phyloP scores from a whole-genome alignment of 2,797 vertebrate genomes.

The Remorina albescens region DNA sequence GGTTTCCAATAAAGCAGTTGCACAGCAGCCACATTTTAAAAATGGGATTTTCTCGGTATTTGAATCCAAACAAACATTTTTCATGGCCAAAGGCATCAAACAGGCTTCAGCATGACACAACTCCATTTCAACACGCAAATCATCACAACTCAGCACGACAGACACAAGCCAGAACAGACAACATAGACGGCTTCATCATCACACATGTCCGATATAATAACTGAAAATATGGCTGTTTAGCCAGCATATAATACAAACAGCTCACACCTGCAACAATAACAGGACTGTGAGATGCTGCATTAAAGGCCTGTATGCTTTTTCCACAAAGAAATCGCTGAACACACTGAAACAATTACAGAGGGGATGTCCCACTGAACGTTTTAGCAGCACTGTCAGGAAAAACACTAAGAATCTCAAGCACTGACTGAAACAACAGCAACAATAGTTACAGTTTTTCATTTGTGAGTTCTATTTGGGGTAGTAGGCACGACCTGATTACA shows the following conservation, averaged over 20 bases:
- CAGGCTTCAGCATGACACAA: background rate
- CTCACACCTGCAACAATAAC: no score
- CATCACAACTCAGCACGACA: background rate
- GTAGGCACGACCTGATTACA: no score
- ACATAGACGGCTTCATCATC: background rate
- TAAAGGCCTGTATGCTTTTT: no score
- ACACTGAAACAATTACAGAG: no score
- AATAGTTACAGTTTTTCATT: no score
- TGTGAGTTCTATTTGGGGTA: no score
- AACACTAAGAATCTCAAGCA: background rate
- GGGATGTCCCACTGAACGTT: no score
- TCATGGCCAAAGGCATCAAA: constrained; percentile 3
- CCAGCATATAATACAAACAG: no score
- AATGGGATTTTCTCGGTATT: background rate
- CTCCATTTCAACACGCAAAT: background rate
- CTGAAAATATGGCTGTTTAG: background rate
- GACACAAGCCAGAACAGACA: background rate
- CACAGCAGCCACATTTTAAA: background rate
- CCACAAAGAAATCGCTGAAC: no score
- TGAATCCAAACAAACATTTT: background rate
- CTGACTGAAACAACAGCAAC: no score
- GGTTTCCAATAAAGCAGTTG: background rate
- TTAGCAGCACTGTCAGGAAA: no score
- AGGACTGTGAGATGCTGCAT: no score
- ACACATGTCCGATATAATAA: background rate